phyloP scores from a whole-genome alignment of 1,140 invertebrate genomes.

The Eumaeus atala region DNA sequence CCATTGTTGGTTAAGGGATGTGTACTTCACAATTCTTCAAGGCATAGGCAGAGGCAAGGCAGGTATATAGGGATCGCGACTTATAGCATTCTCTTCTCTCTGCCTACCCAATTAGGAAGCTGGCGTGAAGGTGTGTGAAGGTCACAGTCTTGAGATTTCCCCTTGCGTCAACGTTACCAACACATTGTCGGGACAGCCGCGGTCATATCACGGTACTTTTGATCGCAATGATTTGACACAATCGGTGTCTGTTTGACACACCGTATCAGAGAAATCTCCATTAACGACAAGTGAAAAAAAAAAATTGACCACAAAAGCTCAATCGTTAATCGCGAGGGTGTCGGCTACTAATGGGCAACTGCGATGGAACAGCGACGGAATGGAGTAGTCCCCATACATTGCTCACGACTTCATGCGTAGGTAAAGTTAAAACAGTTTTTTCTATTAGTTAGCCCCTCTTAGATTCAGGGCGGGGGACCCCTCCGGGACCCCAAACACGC shows the following conservation, averaged over 20 bases:
- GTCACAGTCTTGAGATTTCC: conserved; percentile 3
- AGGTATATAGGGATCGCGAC: too few relatives aligned
- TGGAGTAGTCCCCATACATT: conserved; percentile 36
- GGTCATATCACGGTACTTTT: conserved; percentile 37
- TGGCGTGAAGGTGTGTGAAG: too few relatives aligned
- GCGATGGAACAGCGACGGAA: conserved; percentile 21
- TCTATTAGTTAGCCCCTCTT: neutral
- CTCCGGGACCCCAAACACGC: too few relatives aligned
- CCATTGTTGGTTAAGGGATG: too few relatives aligned
- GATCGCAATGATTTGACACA: conserved; percentile 61
- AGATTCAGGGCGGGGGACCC: too few relatives aligned
- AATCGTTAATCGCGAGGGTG: conserved; percentile 62
- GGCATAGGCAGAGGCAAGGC: too few relatives aligned
- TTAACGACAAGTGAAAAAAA: conserved; percentile 58
- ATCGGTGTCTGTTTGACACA: conserved; percentile 46
- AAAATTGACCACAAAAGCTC: conserved; percentile 54
- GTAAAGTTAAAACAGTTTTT: neutral
- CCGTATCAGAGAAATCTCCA: conserved; percentile 52
- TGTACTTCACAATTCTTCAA: too few relatives aligned
- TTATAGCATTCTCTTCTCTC: too few relatives aligned
- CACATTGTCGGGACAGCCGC: too few relatives aligned
- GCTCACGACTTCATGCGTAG: too few relatives aligned
- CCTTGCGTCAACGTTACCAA: neutral
- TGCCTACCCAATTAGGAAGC: too few relatives aligned
- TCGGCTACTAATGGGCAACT: conserved; percentile 58